Conservation (phyloP, 1,140 invertebrate species). For the Euwallacea fornicatus region DNA sequence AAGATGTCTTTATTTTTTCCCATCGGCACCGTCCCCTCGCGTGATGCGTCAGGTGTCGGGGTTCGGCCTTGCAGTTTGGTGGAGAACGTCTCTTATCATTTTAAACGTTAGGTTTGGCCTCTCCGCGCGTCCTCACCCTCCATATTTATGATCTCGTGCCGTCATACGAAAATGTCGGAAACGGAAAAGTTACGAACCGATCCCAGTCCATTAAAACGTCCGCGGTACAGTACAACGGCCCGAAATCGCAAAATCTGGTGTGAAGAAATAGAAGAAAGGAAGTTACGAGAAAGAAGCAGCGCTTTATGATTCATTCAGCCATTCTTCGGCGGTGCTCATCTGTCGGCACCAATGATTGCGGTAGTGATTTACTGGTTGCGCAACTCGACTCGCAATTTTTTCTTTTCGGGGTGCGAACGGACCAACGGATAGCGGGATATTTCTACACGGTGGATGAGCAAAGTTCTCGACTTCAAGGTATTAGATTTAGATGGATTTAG, state of each 20-base stretch:
- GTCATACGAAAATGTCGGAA: too few species aligned
- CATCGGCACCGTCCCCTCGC: too few species aligned
- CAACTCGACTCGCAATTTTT: conserved; percentile 11
- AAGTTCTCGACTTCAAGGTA: neutral
- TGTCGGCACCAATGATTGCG: conserved; percentile 21
- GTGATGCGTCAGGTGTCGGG: too few species aligned
- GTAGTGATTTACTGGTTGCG: conserved; percentile 30
- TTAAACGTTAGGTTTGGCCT: too few species aligned
- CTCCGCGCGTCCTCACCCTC: too few species aligned
- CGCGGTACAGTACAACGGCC: neutral
- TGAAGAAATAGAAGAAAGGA: conserved; percentile 28
- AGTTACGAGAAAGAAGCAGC: conserved; percentile 19
- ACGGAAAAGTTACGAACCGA: too few species aligned
- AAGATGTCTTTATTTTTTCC: too few species aligned
- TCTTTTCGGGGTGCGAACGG: conserved; percentile 14
- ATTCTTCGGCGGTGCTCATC: conserved; percentile 28
- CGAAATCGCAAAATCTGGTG: conserved; percentile 23
- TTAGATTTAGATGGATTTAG: neutral
- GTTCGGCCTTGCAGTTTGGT: too few species aligned
- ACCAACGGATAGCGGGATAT: conserved; percentile 20
- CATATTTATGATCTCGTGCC: too few species aligned
- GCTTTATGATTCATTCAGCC: conserved; percentile 25
- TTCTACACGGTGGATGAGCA: conserved; percentile 3
- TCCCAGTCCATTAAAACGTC: too few species aligned
- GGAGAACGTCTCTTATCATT: too few species aligned